A percentile compares a stretch with the other conserved stretches of the same genome.
Conservation (phyloP, 2,113 vertebrate genomes). For the Candoia aspera region DNA sequence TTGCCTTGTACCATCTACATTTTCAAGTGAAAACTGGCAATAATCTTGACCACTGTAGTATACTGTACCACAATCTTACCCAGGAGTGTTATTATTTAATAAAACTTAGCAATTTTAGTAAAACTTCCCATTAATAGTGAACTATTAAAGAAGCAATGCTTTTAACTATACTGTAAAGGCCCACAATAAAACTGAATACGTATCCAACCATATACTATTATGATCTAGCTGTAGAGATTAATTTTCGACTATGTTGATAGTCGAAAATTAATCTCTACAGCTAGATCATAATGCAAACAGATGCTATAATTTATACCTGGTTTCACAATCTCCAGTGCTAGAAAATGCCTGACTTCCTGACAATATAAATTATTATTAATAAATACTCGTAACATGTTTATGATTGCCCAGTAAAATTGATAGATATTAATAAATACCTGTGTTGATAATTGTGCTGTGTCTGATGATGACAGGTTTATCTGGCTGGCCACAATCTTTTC, state of each 20-base stretch:
- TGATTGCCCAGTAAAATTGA: background rate
- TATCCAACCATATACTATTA: background rate
- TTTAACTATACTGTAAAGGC: background rate
- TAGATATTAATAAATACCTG: constrained; percentile 72
- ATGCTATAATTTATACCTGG: background rate
- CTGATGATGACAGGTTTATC: constrained; percentile 77
- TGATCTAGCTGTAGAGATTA: background rate
- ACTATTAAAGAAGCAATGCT: background rate
- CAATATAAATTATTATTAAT: background rate
- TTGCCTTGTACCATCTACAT: background rate
- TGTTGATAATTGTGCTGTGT: constrained; percentile 69
- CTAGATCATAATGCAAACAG: too few relatives aligned
- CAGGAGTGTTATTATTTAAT: background rate
- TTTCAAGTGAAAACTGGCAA: background rate
- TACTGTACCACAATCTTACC: background rate
- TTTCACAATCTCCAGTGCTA: background rate
- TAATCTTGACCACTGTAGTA: background rate
- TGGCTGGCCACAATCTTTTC: constrained; percentile 83
- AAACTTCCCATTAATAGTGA: background rate
- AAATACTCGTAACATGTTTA: constrained; percentile 62
- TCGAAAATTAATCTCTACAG: too few relatives aligned
- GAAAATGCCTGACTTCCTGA: background rate
- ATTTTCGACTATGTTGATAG: background rate
- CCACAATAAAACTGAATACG: too few relatives aligned
- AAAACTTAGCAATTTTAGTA: background rate